Conservation (phyloP, 2,888 invertebrate species). For the Rhingia rostrata region DNA sequence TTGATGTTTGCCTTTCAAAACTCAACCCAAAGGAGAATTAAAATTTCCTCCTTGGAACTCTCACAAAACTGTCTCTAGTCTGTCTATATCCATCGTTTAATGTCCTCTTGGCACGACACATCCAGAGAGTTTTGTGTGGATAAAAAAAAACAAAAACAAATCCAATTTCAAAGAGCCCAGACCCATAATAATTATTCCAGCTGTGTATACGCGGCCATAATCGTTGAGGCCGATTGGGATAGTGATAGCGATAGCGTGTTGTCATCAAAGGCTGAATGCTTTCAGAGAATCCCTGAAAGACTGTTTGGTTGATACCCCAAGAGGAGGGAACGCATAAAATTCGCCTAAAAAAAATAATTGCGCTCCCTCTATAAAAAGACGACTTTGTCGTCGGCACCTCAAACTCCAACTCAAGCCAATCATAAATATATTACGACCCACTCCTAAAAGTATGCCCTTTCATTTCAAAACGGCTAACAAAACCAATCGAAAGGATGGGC, state of each 20-base stretch:
- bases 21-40: slow-evolving; percentile 19
- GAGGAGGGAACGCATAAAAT: slow-evolving; percentile 39
- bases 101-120: slow-evolving; percentile 60
- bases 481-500: slow-evolving; percentile 48
- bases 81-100: slow-evolving; percentile 37
- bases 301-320: slow-evolving; percentile 1
- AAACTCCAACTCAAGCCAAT: slow-evolving; percentile 33
- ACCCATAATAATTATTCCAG: slow-evolving; percentile 51
- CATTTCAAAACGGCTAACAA: slow-evolving; percentile 44
- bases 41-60: slow-evolving; percentile 27
- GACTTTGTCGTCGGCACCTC: slow-evolving; percentile 38
- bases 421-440: slow-evolving; percentile 65
- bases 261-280: slow-evolving; percentile 21
- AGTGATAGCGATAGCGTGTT: slow-evolving; percentile 24
- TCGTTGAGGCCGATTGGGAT: slow-evolving; percentile 1
- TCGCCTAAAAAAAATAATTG: slow-evolving; percentile 19
- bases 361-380: not conserved
- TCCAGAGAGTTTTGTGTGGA: not conserved
- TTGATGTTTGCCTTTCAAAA: not conserved
- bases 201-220: slow-evolving; percentile 25
- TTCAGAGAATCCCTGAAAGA: slow-evolving; percentile 24
- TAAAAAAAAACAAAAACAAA: slow-evolving; percentile 52
- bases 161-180: slow-evolving; percentile 48
- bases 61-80: slow-evolving; percentile 7
- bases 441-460: slow-evolving; percentile 37